These are phyloP conservation scores for Torymus auratus DNA, from an alignment of 2,888 invertebrate genomes.

Conservation along the genomic window DNA sequence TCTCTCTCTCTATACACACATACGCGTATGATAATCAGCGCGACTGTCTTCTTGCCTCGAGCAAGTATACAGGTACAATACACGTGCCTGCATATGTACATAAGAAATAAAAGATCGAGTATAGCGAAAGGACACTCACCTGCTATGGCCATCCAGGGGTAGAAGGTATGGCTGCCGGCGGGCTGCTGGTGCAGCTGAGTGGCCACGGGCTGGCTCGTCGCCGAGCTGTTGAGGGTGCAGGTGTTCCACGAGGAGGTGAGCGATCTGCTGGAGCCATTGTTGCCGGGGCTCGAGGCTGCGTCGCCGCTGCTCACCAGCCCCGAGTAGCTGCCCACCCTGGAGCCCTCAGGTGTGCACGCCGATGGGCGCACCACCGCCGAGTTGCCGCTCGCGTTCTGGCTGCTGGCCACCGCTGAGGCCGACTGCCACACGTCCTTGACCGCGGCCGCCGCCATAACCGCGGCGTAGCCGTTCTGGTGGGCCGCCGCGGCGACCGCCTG, in stretches of 20 bases:
- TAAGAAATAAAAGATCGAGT: not conserved
- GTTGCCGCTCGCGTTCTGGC: constrained; percentile 78
- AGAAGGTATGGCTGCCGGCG: constrained; percentile 94
- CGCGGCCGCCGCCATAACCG: constrained; percentile 83
- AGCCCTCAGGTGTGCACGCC: constrained; percentile 91
- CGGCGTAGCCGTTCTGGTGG: constrained; percentile 83
- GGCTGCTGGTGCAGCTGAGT: constrained; percentile 92
- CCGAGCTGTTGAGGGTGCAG: constrained; percentile 89
- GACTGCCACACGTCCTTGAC: constrained; percentile 83
- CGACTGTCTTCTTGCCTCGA: too few species aligned
- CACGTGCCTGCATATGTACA: constrained; percentile 30
- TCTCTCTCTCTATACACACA: not conserved
- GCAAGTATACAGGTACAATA: too few species aligned
- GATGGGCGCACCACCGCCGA: constrained; percentile 85
- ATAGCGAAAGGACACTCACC: constrained; percentile 81
- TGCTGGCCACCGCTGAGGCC: constrained; percentile 79
- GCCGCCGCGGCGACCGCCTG: constrained; percentile 77
- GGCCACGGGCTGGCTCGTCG: constrained; percentile 86
- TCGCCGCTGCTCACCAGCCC: constrained; percentile 88
- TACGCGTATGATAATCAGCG: too few species aligned
- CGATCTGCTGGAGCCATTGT: constrained; percentile 80
- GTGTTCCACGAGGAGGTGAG: constrained; percentile 91
- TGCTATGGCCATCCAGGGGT: constrained; percentile 99
- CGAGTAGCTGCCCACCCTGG: constrained; percentile 86
- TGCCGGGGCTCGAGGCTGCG: constrained; percentile 86